A percentile compares a stretch with the other conserved stretches of the same genome.
Evolutionary conservation across 2,797 vertebrate genomes (phyloP).

Genomic region (Trachurus trachurus): DNA sequence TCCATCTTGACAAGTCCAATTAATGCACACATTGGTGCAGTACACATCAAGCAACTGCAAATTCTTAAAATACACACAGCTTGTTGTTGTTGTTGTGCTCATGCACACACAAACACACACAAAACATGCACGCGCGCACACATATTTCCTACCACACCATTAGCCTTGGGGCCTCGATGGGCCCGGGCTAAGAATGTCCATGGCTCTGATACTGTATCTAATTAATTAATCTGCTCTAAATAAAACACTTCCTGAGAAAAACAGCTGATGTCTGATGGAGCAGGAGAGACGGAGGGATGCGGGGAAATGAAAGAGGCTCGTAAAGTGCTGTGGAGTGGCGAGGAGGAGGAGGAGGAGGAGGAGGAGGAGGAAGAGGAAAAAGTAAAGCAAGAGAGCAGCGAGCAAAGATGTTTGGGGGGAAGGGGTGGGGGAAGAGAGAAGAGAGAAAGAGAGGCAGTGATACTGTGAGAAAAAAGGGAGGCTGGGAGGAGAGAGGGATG

Average conservation of each 20-base stretch:
- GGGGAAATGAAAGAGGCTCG: constrained; percentile 19
- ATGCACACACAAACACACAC: constrained; percentile 22
- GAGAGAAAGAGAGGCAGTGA: constrained; percentile 33
- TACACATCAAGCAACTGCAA: constrained; percentile 49
- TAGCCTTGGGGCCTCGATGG: constrained; percentile 47
- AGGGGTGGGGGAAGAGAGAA: constrained; percentile 5
- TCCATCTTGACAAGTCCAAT: constrained; percentile 52
- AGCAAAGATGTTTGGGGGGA: constrained; percentile 13
- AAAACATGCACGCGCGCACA: constrained; percentile 15
- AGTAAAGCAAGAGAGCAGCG: constrained; percentile 11
- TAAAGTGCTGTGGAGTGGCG: constrained; percentile 13
- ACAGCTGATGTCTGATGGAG: constrained; percentile 61
- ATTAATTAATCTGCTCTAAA: constrained; percentile 77
- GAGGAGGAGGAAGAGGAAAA: not conserved
- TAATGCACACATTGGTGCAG: constrained; percentile 28
- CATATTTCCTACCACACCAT: constrained; percentile 19
- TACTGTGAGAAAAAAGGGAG: constrained; percentile 50
- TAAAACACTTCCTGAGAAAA: constrained; percentile 65
- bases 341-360: constrained; percentile 1
- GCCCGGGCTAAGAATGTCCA: constrained; percentile 52
- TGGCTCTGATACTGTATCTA: constrained; percentile 67
- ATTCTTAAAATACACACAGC: constrained; percentile 34
- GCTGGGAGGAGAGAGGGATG: constrained; percentile 36
- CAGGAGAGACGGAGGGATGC: not conserved
- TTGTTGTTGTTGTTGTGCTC: not conserved